Evolutionary conservation across 2,797 vertebrate species (phyloP).

Genomic region (Prunella strophiata): DNA sequence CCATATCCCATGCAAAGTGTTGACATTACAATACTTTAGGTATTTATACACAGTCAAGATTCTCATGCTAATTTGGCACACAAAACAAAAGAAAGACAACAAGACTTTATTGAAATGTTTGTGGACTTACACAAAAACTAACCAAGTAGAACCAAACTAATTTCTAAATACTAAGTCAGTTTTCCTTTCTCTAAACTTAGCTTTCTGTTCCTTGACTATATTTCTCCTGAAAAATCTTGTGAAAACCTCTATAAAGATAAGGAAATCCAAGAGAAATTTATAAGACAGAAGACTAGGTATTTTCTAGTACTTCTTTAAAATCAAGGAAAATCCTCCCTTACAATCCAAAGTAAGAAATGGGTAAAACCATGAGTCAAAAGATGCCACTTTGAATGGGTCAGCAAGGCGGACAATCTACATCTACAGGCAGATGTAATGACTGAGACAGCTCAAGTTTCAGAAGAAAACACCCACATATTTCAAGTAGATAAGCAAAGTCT

Average conservation of each 20-base stretch:
- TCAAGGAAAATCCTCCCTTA: not conserved
- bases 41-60: not conserved
- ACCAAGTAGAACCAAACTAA: not conserved
- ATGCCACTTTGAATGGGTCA: not conserved
- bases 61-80: not conserved
- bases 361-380: not conserved
- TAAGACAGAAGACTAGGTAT: not conserved
- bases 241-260: not conserved
- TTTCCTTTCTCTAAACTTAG: not conserved
- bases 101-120: not conserved
- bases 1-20: rapidly evolving
- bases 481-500: not conserved
- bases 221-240: not conserved
- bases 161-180: not conserved
- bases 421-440: not conserved
- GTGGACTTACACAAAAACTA: not conserved
- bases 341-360: not conserved
- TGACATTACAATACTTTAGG: not conserved
- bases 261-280: not conserved
- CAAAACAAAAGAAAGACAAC: not conserved
- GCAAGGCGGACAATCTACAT: not conserved
- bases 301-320: not conserved
- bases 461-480: not conserved
- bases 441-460: not conserved
- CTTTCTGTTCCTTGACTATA: not conserved